Evolutionary conservation across 2,113 vertebrate genomes (phyloP), one percentile per base, ranked within the genome.

Genomic region (Acrocephalus arundinaceus): DNA sequence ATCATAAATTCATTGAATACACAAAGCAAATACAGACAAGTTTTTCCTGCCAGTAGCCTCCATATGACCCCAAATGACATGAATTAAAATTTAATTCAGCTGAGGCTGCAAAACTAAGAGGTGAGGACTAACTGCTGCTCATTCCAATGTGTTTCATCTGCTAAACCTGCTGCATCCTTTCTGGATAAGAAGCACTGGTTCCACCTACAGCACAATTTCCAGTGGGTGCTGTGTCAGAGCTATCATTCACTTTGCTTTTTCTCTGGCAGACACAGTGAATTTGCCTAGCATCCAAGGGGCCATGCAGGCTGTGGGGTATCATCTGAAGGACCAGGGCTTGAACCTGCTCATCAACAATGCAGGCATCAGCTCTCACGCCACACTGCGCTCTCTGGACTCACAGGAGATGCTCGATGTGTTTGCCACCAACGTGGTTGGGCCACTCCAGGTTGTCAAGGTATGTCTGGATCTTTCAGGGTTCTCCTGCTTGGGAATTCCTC

Each of bases 271-370:
- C 37, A 68, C 45, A 3, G 84, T 93, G 33, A 55, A 88, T 59
- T 61, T 95, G 68, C 28, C 74, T 75, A 97, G 94, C 73, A 85
- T 97, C 61, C 61, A 0, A 33, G 35, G 66, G 30, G 92, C 95
- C 0, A 20, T 91, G 23, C 20, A 0, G 41, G 65, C 51, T 43
- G 95, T 97, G 75, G 41, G 58, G 43, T 85, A 87, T 43, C 90
- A 94, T 24, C 78, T 97, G 83, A 85, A 96, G 24, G 93, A 95
- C 27, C 62, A 87, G 35, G 91, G 93, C 37, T 87, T 97, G 65
- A 97, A 97, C 70, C 83, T 97, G 51, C 93, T 97, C 51, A 96
- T 97, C 86, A 97, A 96, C 93, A 97, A 97, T 0, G 92, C 92
- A 0, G 96, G 96, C 1, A 10, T 96, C 57, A 80, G 86, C 54